phyloP scores from a whole-genome alignment of 2,888 invertebrate species.

The Plutella xylostella region DNA sequence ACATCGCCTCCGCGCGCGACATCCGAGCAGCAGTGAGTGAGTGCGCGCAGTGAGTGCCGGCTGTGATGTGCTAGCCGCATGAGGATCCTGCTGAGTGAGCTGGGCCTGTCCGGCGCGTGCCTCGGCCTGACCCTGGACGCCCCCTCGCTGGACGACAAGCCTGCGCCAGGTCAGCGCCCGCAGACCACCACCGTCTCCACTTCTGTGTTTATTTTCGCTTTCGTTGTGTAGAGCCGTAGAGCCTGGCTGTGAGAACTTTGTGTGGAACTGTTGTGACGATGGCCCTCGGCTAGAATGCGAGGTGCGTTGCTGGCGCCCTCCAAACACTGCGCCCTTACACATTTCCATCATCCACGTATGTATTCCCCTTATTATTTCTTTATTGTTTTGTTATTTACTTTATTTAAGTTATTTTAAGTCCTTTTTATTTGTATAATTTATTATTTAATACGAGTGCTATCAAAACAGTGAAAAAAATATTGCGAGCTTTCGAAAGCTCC shows the following conservation, averaged over 20 bases:
- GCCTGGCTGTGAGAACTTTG: conserved; percentile 61
- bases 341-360: conserved; percentile 62
- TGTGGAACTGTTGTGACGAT: conserved; percentile 65
- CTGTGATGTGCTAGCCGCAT: conserved; percentile 62
- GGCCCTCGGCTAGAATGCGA: conserved; percentile 69
- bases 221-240: conserved; percentile 67
- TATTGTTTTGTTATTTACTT: conserved; percentile 24
- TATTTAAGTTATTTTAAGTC: conserved; percentile 24
- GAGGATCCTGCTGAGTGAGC: conserved; percentile 70
- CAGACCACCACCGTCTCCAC: conserved; percentile 52
- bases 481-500: no score
- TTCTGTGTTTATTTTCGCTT: conserved; percentile 70
- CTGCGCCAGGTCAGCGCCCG: conserved; percentile 69
- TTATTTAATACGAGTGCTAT: no score
- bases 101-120: conserved; percentile 68
- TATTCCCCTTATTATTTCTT: conserved; percentile 52
- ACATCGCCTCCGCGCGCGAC: conserved; percentile 41
- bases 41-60: conserved; percentile 60
- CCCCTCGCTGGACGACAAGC: conserved; percentile 58
- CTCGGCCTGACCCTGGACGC: conserved; percentile 64
- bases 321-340: conserved; percentile 62
- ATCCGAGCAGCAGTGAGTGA: conserved; percentile 41
- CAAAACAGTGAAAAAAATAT: no score
- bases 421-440: conserved; percentile 20
- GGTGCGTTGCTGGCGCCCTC: conserved; percentile 69